Evolutionary conservation across 2,797 vertebrate genomes (phyloP).

Genomic region (Gymnothorax javanicus): DNA sequence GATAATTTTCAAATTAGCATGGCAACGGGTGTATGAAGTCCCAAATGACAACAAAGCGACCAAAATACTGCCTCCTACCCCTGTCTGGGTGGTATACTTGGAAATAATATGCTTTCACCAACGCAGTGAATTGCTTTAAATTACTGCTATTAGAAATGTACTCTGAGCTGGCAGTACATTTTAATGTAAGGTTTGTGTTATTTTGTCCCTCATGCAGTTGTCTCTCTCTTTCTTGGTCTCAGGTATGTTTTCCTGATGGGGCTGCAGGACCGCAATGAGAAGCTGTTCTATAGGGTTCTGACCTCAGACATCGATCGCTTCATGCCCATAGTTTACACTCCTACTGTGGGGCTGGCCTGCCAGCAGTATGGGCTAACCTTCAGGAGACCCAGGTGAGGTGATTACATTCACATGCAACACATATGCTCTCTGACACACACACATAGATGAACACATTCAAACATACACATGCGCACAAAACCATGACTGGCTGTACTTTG

Average conservation of each 20-base stretch:
- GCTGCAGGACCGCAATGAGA: conserved; percentile 95
- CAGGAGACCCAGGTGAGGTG: conserved; percentile 87
- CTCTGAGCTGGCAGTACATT: not conserved
- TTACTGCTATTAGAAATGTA: not conserved
- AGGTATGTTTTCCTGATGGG: conserved; percentile 96
- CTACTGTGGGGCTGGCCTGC: conserved; percentile 93
- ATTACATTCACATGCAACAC: not conserved
- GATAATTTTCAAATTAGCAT: not conserved
- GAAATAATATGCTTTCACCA: not conserved
- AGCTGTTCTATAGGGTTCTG: conserved; percentile 91
- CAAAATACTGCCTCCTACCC: not conserved
- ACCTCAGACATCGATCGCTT: conserved; percentile 88
- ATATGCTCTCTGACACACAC: not conserved
- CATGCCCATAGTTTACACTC: conserved; percentile 98
- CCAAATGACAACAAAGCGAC: not conserved
- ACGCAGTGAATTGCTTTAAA: not conserved
- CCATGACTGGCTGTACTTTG: not conserved
- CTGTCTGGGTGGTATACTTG: not conserved
- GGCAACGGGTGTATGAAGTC: not conserved
- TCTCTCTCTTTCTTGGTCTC: conserved; percentile 37
- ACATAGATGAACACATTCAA: not conserved
- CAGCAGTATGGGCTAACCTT: conserved; percentile 92
- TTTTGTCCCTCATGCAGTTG: not conserved
- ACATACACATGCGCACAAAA: not conserved
- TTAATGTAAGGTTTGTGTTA: not conserved